Evolutionary conservation across 1,140 invertebrate species (phyloP).

Genomic region (Oedothorax gibbosus): DNA sequence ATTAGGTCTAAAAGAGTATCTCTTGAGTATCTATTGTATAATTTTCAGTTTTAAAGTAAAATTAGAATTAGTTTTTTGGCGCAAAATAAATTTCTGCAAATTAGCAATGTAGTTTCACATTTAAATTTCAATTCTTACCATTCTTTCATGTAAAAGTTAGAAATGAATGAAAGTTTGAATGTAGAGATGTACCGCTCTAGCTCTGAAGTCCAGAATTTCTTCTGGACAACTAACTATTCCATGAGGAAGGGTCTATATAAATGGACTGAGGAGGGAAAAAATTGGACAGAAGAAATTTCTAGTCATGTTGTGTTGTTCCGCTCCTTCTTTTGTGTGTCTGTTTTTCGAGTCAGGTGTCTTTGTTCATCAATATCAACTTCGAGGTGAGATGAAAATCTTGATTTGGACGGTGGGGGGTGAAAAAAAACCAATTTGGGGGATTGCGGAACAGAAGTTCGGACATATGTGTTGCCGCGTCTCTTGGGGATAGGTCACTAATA

Average conservation of each 20-base stretch:
- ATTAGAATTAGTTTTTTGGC: too few species aligned
- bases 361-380: constrained; percentile 55
- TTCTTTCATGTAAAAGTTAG: too few species aligned
- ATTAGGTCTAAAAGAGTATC: too few species aligned
- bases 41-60: too few species aligned
- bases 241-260: not conserved
- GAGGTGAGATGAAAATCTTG: constrained; percentile 36
- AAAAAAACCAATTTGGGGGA: constrained; percentile 17
- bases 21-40: too few species aligned
- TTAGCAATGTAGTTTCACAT: too few species aligned
- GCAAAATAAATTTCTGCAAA: too few species aligned
- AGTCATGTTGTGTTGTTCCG: too few species aligned
- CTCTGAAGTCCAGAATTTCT: not conserved
- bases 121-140: too few species aligned
- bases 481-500: constrained; percentile 34
- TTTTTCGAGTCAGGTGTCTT: not conserved
- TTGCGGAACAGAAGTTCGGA: constrained; percentile 27
- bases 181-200: too few species aligned
- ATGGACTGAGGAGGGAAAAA: not conserved
- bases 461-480: constrained; percentile 5
- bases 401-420: constrained; percentile 16
- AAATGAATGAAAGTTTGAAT: too few species aligned
- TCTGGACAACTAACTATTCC: constrained; percentile 44
- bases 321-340: constrained; percentile 6
- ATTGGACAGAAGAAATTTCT: too few species aligned